These are phyloP conservation scores for Sinocyclocheilus grahami DNA, from an alignment of 2,113 vertebrate species.

Conservation along the genomic window DNA sequence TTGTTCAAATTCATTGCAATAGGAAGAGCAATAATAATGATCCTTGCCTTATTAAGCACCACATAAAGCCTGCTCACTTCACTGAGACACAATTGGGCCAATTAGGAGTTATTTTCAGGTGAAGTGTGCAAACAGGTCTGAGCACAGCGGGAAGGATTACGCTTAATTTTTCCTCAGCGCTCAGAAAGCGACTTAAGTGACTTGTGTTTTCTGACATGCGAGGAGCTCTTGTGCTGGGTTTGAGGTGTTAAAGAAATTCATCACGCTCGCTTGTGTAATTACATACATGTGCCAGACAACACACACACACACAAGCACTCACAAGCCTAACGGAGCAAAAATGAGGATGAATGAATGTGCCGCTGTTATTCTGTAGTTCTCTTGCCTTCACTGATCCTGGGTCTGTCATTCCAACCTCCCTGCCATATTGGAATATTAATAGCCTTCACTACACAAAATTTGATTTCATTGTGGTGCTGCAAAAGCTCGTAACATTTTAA, in stretches of 20 bases:
- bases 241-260: constrained; percentile 21
- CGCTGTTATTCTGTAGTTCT: constrained; percentile 57
- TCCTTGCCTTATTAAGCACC: not conserved
- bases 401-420: constrained; percentile 65
- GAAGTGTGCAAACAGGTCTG: constrained; percentile 47
- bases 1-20: not conserved
- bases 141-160: constrained; percentile 51
- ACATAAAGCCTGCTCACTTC: constrained; percentile 45
- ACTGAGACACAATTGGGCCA: constrained; percentile 55
- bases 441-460: constrained; percentile 75
- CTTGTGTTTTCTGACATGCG: constrained; percentile 12
- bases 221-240: not conserved
- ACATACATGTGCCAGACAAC: constrained; percentile 2
- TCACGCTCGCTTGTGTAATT: constrained; percentile 12
- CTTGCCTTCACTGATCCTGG: constrained; percentile 65
- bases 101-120: constrained; percentile 59
- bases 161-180: constrained; percentile 38
- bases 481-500: constrained; percentile 74
- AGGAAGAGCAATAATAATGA: not conserved
- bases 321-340: not conserved
- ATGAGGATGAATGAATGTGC: constrained; percentile 51
- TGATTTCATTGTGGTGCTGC: constrained; percentile 71
- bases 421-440: constrained; percentile 75
- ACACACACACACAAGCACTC: not conserved
- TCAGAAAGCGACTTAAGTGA: constrained; percentile 42